Conservation (phyloP, 2,797 vertebrate genomes). For the Anolis apletophallus region DNA sequence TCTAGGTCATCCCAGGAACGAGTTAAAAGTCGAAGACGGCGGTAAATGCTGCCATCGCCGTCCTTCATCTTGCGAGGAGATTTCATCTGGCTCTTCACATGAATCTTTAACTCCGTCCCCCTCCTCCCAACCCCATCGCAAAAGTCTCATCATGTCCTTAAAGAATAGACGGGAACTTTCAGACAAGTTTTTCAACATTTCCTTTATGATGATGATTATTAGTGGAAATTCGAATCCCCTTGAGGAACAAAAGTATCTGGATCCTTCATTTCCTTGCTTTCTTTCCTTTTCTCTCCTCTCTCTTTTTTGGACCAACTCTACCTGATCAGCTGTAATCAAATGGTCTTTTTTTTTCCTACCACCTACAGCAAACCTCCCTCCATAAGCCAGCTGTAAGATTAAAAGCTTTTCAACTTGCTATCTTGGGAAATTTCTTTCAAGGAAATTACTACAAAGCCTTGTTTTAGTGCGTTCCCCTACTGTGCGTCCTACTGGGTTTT, state of each 20-base stretch:
- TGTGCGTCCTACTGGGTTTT: constrained; percentile 92
- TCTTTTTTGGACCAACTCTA: constrained; percentile 50
- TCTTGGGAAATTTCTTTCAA: constrained; percentile 87
- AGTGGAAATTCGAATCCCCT: constrained; percentile 47
- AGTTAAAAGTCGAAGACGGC: rapidly evolving
- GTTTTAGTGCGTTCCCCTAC: constrained; percentile 91
- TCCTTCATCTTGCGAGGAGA: constrained; percentile 5
- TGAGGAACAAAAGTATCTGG: constrained; percentile 36
- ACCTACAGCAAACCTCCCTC: constrained; percentile 70
- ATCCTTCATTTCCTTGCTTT: constrained; percentile 25
- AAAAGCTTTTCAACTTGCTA: constrained; percentile 81
- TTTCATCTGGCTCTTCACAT: constrained; percentile 13
- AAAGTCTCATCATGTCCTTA: constrained; percentile 36
- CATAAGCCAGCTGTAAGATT: constrained; percentile 75
- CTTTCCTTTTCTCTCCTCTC: too few species aligned
- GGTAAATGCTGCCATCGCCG: not conserved
- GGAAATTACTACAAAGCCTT: constrained; percentile 92
- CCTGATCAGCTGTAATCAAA: constrained; percentile 69
- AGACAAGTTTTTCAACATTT: constrained; percentile 3
- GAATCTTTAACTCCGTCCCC: constrained; percentile 40
- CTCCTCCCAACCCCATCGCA: not conserved
- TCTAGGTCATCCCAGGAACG: not conserved
- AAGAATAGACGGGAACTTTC: constrained; percentile 34
- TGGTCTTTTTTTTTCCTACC: constrained; percentile 71
- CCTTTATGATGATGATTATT: constrained; percentile 35